Base-by-base conservation (phyloP, 1,140 invertebrate species). In the Tachypleus tridentatus region DNA sequence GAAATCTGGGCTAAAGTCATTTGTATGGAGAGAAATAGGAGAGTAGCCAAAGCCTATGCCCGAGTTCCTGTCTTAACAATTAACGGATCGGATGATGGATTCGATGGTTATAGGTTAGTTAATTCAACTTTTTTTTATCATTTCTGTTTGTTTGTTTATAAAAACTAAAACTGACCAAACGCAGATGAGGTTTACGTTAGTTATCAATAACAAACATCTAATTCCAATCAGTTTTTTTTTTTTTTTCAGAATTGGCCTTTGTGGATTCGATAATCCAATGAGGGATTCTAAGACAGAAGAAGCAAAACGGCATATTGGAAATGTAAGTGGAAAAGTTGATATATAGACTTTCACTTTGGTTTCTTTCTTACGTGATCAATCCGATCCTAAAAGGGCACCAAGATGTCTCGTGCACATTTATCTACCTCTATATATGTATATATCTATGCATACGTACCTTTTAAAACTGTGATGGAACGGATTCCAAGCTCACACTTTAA, bases 1-100 rank as follows among this genome's bases (percentile, higher is more conserved):
- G 93, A 96, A 79, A 97, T 97, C 72, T 97, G 93, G 93, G 91
- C 92, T 60, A 97, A 97, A 83, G 90, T 96, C 58, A 95, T 97
- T 73, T 90, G 95, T 59, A 87, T 97, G 73, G 93, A 97, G 77
- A 83, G 89, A 73, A 95, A 94, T 76, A 80, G 91, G 70, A 83
- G 93, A 67, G 91, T 97, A 56, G 93, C 93, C 57, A 97, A 97
- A 78, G 93, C 93, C 5, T 97, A 97, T 76, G 91, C 93, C 62
- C 81, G 93, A 60, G 91, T 91, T 53, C 91, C 92, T 11, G 91
- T 95, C 66, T 83, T 97, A 72, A 95, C 92, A 51, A 87, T 97
- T 72, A 95, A 96, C 76, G 93, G 92, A n/a, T 92, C 90, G 48
- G 90, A 93, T 72, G 91, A 94, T 74, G 93, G 93, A 64, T 97